Evolutionary conservation across 2,113 vertebrate genomes (phyloP).

Genomic region (Cyprinodon variegatus): DNA sequence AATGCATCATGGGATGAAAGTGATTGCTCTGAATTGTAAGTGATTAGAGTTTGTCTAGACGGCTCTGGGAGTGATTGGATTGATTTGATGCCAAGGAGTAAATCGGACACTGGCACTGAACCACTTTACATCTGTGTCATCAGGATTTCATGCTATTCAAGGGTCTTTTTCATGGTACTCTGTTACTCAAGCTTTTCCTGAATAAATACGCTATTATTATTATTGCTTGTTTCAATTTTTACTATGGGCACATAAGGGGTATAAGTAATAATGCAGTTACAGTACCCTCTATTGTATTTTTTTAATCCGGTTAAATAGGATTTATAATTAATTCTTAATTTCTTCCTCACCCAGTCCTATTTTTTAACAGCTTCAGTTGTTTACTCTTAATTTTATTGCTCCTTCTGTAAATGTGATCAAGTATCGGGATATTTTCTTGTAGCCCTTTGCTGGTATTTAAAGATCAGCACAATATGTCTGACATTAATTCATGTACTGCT

Average conservation of each 20-base stretch:
- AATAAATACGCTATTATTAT: neutral
- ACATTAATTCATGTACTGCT: neutral
- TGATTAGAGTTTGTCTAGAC: slow-evolving; percentile 72
- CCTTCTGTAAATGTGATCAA: neutral
- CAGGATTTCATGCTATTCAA: slow-evolving; percentile 33
- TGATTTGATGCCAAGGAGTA: slow-evolving; percentile 64
- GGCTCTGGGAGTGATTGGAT: slow-evolving; percentile 66
- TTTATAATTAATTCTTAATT: neutral
- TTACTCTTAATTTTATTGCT: neutral
- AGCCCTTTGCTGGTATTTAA: neutral
- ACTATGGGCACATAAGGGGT: neutral
- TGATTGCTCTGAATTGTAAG: slow-evolving; percentile 72
- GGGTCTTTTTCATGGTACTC: neutral
- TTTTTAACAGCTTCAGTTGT: neutral
- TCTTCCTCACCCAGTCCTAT: neutral
- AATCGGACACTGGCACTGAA: slow-evolving; percentile 56
- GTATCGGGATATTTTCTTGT: neutral
- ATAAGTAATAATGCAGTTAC: neutral
- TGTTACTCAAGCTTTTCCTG: slow-evolving; percentile 1
- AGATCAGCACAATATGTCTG: neutral
- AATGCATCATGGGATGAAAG: slow-evolving; percentile 71
- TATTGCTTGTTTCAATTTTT: neutral
- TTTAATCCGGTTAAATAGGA: neutral
- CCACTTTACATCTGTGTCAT: slow-evolving; percentile 34
- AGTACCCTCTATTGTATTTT: neutral